A percentile compares a stretch with the other conserved stretches of the same genome.
phyloP scores from a whole-genome alignment of 2,888 invertebrate species.

The Beris morrisii region DNA sequence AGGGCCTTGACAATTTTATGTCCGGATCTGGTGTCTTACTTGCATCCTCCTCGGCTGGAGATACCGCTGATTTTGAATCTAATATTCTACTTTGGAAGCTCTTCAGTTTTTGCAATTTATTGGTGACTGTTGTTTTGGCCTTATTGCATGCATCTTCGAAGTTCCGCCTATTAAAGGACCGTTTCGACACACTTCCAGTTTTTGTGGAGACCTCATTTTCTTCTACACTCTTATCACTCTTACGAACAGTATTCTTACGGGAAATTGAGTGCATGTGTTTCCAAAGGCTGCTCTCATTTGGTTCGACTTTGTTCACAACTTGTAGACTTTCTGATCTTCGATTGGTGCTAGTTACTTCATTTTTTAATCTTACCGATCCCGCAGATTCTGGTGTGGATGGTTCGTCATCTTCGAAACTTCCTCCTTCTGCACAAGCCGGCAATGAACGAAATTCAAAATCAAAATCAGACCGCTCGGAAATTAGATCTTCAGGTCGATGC shows the following conservation, averaged over 20 bases:
- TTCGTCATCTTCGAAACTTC: not conserved
- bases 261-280: slow-evolving; percentile 1
- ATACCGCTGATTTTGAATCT: not conserved
- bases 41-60: not conserved
- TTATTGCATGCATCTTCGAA: slow-evolving; percentile 32
- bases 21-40: slow-evolving; percentile 8
- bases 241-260: no score
- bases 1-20: slow-evolving; percentile 2
- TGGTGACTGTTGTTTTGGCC: slow-evolving; percentile 24
- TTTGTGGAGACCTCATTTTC: not conserved
- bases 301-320: slow-evolving; percentile 7
- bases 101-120: slow-evolving; percentile 24
- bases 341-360: not conserved
- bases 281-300: slow-evolving; percentile 34
- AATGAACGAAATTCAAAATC: slow-evolving; percentile 30
- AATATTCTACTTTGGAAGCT: not conserved
- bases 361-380: not conserved
- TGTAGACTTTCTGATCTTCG: slow-evolving; percentile 14
- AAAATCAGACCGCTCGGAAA: slow-evolving; percentile 16
- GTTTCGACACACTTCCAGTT: slow-evolving; percentile 2
- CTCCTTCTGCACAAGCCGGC: not conserved
- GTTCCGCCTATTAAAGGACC: slow-evolving; percentile 17
- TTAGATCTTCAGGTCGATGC: slow-evolving; percentile 2
- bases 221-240: not conserved
- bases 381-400: no score